Evolutionary conservation across 2,888 invertebrate species (phyloP).

Genomic region (Pherbina coryleti): DNA sequence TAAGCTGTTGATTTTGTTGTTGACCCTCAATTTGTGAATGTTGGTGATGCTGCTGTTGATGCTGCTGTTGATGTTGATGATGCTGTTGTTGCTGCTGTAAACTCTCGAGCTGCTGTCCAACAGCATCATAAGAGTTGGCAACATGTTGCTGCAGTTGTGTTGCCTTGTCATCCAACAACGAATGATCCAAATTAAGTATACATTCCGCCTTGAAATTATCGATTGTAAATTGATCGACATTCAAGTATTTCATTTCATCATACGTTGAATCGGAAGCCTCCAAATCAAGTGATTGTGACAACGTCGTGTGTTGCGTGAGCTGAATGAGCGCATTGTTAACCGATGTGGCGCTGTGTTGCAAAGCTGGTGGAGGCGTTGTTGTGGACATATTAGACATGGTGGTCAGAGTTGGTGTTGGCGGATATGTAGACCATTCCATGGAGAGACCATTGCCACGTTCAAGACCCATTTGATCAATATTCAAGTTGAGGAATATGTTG

Average conservation of each 20-base stretch:
- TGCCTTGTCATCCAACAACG: slow-evolving; percentile 59
- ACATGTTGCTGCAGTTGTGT: slow-evolving; percentile 32
- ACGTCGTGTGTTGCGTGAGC: slow-evolving; percentile 19
- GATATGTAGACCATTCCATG: slow-evolving; percentile 68
- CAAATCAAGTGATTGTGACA: slow-evolving; percentile 19
- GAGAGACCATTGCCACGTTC: slow-evolving; percentile 66
- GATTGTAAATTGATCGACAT: slow-evolving; percentile 69
- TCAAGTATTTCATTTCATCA: slow-evolving; percentile 69
- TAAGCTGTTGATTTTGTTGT: slow-evolving; percentile 31
- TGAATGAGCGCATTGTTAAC: slow-evolving; percentile 39
- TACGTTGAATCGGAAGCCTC: slow-evolving; percentile 58
- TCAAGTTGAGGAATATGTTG: slow-evolving; percentile 69
- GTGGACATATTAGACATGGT: slow-evolving; percentile 46
- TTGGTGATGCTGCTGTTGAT: slow-evolving; percentile 42
- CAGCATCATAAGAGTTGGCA: slow-evolving; percentile 16
- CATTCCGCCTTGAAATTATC: slow-evolving; percentile 69
- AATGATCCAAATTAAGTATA: slow-evolving; percentile 68
- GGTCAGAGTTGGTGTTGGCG: slow-evolving; percentile 50
- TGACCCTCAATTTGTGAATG: background rate
- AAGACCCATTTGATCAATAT: slow-evolving; percentile 67
- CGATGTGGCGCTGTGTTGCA: slow-evolving; percentile 41
- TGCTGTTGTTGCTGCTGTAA: slow-evolving; percentile 39
- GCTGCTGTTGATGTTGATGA: slow-evolving; percentile 42
- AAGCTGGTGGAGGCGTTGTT: slow-evolving; percentile 49
- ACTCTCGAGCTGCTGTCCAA: slow-evolving; percentile 15